Evolutionary conservation across 2,888 invertebrate genomes (phyloP).

Genomic region (Mesochorus sp.): DNA sequence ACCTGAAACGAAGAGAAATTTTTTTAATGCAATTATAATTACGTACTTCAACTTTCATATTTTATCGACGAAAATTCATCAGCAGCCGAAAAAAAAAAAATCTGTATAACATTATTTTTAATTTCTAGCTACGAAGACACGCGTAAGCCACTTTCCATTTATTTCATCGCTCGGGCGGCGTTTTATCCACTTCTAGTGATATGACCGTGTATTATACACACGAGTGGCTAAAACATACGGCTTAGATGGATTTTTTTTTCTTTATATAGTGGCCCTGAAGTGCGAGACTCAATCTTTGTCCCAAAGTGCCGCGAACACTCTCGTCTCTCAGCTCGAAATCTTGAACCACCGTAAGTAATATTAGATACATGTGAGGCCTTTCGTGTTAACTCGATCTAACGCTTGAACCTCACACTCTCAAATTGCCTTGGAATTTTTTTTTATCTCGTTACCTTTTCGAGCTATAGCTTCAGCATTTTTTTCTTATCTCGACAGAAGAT

Average conservation of each 20-base stretch:
- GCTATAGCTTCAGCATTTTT: too few species aligned
- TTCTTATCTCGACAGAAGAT: not conserved
- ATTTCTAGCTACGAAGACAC: constrained; percentile 40
- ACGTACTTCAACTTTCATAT: not conserved
- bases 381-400: not conserved
- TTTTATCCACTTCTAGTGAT: constrained; percentile 34
- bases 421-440: not conserved
- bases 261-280: not conserved
- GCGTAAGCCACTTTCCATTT: constrained; percentile 30
- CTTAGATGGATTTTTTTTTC: constrained; percentile 20
- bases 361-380: not conserved
- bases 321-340: constrained; percentile 1
- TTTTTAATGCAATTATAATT: not conserved
- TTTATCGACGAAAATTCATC: not conserved
- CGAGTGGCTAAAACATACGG: not conserved
- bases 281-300: constrained; percentile 6
- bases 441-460: too few species aligned
- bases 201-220: not conserved
- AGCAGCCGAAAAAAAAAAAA: not conserved
- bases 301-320: constrained; percentile 20
- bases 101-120: not conserved
- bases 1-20: constrained; percentile 66
- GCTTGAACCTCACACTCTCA: not conserved
- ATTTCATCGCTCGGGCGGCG: constrained; percentile 9
- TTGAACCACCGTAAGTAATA: not conserved